Percentiles rank a stretch among this genome's conserved stretches.
Conservation (phyloP, 1,140 invertebrate genomes). For the Scaptomyza montana region DNA sequence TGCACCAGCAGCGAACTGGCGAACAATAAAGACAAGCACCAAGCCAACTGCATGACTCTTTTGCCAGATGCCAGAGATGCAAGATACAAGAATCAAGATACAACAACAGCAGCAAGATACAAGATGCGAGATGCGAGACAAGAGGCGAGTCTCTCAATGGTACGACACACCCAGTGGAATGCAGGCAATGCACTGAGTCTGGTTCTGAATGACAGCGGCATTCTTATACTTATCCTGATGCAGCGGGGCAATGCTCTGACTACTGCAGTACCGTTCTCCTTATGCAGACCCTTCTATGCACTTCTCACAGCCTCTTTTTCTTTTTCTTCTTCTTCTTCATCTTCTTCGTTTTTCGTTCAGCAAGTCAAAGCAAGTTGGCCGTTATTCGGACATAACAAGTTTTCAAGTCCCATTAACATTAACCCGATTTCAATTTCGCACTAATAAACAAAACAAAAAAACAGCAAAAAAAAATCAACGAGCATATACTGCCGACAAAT, state of each 20-base stretch:
- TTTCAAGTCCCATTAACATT: constrained; percentile 65
- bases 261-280: constrained; percentile 1
- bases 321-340: too few species aligned
- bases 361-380: not conserved
- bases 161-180: constrained; percentile 15
- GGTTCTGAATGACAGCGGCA: not conserved
- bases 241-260: constrained; percentile 35
- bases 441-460: constrained; percentile 5
- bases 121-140: constrained; percentile 6
- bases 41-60: constrained; percentile 23
- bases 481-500: not conserved
- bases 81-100: not conserved
- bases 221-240: constrained; percentile 29
- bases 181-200: constrained; percentile 19
- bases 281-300: constrained; percentile 23
- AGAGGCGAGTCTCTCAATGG: not conserved
- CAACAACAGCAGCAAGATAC: too few species aligned
- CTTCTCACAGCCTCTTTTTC: constrained; percentile 21
- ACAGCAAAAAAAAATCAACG: not conserved
- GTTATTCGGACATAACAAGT: constrained; percentile 64
- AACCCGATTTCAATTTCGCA: constrained; percentile 67
- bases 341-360: not conserved
- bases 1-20: constrained; percentile 10
- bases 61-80: not conserved
- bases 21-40: constrained; percentile 11